phyloP scores from a whole-genome alignment of 92 coral and sea anemone species.

The Palythoa caribaeorum region DNA sequence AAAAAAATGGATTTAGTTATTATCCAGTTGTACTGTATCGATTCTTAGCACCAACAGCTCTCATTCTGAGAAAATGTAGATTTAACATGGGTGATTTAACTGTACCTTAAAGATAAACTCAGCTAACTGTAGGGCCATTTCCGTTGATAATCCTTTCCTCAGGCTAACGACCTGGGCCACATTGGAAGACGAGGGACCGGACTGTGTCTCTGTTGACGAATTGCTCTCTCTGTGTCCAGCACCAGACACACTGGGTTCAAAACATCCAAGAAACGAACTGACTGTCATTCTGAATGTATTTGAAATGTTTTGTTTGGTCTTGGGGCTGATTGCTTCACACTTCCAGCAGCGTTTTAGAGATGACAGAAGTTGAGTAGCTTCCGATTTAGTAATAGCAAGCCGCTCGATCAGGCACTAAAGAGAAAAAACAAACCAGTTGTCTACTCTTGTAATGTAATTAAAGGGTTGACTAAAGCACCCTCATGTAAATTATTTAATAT shows the following conservation, averaged over 20 bases:
- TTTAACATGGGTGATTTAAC: not conserved
- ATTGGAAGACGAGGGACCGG: slow-evolving; percentile 64
- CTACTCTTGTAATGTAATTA: too few species aligned
- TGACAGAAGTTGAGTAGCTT: slow-evolving; percentile 75
- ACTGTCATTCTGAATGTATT: slow-evolving; percentile 60
- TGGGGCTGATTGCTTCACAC: slow-evolving; percentile 27
- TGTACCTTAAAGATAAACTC: slow-evolving; percentile 83
- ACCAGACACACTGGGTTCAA: slow-evolving; percentile 68
- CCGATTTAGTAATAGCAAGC: slow-evolving; percentile 86
- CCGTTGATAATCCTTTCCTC: slow-evolving; percentile 80
- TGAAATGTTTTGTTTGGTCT: slow-evolving; percentile 37
- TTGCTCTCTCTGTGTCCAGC: not conserved
- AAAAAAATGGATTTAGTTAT: not conserved
- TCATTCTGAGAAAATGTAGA: not conserved
- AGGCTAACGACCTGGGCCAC: slow-evolving; percentile 42
- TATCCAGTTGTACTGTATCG: not conserved
- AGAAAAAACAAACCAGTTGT: not conserved
- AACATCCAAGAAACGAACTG: slow-evolving; percentile 90
- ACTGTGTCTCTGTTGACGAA: slow-evolving; percentile 29
- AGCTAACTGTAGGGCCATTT: slow-evolving; percentile 78
- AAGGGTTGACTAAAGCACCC: too few species aligned
- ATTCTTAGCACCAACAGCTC: not conserved
- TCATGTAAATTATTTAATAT: too few species aligned
- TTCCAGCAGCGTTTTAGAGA: slow-evolving; percentile 61
- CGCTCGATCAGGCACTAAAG: slow-evolving; percentile 75